phyloP scores from a whole-genome alignment of 2,113 vertebrate species.

The Xiphorhynchus elegans region DNA sequence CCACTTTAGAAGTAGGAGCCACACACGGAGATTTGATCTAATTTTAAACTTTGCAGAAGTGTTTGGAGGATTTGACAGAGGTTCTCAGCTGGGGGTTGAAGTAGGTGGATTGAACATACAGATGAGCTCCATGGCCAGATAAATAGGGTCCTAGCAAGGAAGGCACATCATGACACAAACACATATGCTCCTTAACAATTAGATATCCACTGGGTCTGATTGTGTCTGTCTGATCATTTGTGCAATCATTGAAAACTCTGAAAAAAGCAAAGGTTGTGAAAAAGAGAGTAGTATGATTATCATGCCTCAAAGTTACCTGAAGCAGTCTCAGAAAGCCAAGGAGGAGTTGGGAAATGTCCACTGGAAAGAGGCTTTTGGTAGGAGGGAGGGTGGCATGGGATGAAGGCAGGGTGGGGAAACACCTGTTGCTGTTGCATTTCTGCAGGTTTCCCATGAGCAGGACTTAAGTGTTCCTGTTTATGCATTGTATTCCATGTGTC shows the following conservation, averaged over 20 bases:
- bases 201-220: not conserved
- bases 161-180: not conserved
- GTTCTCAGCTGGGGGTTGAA: not conserved
- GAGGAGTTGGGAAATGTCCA: not conserved
- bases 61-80: not conserved
- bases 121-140: not conserved
- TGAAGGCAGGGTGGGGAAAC: not conserved
- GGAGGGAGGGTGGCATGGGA: accelerated
- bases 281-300: not conserved
- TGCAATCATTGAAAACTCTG: not conserved
- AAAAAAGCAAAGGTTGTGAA: not conserved
- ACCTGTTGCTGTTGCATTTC: not conserved
- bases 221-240: not conserved
- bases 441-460: not conserved
- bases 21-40: not conserved
- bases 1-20: not conserved
- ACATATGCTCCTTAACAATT: not conserved
- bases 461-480: not conserved
- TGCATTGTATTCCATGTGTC: not conserved
- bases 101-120: not conserved
- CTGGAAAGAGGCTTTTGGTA: not conserved
- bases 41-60: not conserved
- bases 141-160: not conserved
- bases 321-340: not conserved
- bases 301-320: not conserved